Evolutionary conservation across 2,113 vertebrate genomes (phyloP).

Genomic region (Semnornis frantzii): DNA sequence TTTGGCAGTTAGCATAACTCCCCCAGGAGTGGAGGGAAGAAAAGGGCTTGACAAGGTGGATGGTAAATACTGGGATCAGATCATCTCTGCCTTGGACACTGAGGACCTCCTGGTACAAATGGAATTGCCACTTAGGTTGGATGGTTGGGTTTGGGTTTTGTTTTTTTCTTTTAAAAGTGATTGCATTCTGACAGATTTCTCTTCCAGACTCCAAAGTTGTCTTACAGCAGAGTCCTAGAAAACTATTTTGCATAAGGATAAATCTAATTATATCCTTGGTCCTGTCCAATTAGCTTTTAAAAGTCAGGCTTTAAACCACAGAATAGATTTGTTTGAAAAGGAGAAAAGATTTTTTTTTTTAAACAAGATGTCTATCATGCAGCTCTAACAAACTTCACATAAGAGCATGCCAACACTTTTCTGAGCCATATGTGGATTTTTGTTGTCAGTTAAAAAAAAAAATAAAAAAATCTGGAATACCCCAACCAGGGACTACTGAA

Average conservation of each 20-base stretch:
- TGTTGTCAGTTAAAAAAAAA: slow-evolving; percentile 12
- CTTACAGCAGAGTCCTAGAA: background rate
- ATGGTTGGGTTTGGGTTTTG: background rate
- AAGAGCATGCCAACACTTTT: slow-evolving; percentile 35
- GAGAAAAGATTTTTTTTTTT: background rate
- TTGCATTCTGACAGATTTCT: background rate
- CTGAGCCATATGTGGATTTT: slow-evolving; percentile 52
- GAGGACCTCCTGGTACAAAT: background rate
- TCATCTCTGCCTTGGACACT: background rate
- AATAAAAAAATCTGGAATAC: background rate
- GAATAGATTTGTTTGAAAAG: slow-evolving; percentile 21
- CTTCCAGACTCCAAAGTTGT: background rate
- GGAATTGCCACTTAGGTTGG: background rate
- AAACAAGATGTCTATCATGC: slow-evolving; percentile 49
- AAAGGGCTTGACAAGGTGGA: background rate
- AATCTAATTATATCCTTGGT: slow-evolving; percentile 37
- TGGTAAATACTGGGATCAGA: background rate
- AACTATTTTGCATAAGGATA: background rate
- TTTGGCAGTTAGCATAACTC: background rate
- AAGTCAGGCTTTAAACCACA: background rate
- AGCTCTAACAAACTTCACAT: slow-evolving; percentile 41
- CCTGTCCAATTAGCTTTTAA: slow-evolving; percentile 37
- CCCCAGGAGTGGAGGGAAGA: background rate
- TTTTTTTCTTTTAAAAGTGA: background rate
- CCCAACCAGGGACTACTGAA: slow-evolving; percentile 21